Percentiles rank a stretch among this genome's conserved stretches.
These are phyloP conservation scores for Acrossocheilus wenchowensis DNA, from an alignment of 2,797 vertebrate genomes.

Conservation along the genomic window DNA sequence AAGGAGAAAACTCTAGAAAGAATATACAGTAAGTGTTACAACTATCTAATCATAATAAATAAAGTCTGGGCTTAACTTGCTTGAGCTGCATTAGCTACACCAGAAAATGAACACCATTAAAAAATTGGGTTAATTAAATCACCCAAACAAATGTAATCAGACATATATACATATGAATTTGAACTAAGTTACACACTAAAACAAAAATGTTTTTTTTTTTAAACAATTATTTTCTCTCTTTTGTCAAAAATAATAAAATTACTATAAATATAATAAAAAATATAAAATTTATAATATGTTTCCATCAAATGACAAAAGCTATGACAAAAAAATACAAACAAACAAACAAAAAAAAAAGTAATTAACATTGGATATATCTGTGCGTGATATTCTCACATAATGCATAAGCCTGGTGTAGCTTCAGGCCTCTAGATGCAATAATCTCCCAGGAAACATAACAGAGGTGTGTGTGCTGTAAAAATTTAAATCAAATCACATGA, in stretches of 20 bases:
- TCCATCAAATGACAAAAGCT: not conserved
- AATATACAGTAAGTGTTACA: not conserved
- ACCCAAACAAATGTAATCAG: not conserved
- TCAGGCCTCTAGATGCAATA: slow-evolving; percentile 27
- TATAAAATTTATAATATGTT: not conserved
- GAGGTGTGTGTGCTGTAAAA: slow-evolving; percentile 43
- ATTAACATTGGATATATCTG: slow-evolving; percentile 72
- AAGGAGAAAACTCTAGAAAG: not conserved
- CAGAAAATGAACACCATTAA: not conserved
- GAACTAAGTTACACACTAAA: not conserved
- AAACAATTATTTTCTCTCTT: not conserved
- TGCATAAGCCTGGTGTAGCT: slow-evolving; percentile 22
- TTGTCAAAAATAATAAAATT: not conserved
- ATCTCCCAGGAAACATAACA: slow-evolving; percentile 47
- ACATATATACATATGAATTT: not conserved
- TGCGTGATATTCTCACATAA: slow-evolving; percentile 19
- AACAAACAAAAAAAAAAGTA: slow-evolving; percentile 53
- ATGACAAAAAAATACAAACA: not conserved
- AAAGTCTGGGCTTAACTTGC: not conserved
- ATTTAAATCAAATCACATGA: slow-evolving; percentile 46
- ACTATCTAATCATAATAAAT: not conserved
- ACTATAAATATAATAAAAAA: not conserved
- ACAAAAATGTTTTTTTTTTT: too few species aligned
- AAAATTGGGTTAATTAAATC: slow-evolving; percentile 5
- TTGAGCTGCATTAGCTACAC: not conserved